Base-by-base conservation (phyloP, 1,140 invertebrate species). In the Pogonognathellus flavescens region DNA sequence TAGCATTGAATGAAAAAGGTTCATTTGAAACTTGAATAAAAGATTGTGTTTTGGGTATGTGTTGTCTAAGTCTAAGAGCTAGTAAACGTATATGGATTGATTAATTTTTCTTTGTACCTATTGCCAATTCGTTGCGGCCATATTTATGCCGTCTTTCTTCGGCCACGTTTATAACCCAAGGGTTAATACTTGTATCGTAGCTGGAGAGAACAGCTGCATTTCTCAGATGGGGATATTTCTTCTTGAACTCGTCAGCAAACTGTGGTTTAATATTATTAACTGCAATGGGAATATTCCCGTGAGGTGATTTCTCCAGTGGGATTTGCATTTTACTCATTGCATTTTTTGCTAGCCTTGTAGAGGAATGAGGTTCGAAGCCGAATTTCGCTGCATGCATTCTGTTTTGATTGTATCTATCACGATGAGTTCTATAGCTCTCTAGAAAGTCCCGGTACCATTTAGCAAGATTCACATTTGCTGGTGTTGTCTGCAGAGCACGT, bases 391-490 rank as follows among this genome's bases (percentile, higher is more conserved):
- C 62, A 31, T 66, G 62, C 11, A 13, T 66, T 22, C 62, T 8
- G 14, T 66, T 66, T 13, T 31, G 14, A 25, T 25, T 25, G 11
- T 66, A 66, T 1, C 20, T 20, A 13, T 13, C 0, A 0, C 62
- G 62, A 66, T 66, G 20, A 22, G 7, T 31, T 25, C 62, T 10
- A 25, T 66, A 66, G 20, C 62, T 66, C 0, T 66, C 20, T 14
- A 66, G 25, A 20, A 66, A 66, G 8, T 66, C 62, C 9, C 62
- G 22, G 62, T 66, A 66, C 62, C 62, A 66, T 66, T 66, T 66
- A 18, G 20, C 20, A 5, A 66, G 22, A 1, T 13, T 8, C 0
- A 13, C 10, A 13, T 10, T 31, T 6, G 22, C 9, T 0, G 62
- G 62, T 13, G 22, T 25, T 14, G 22, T 66, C 11, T 25, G 13